Percentiles rank a stretch among this genome's conserved stretches.
phyloP scores from a whole-genome alignment of 2,888 invertebrate genomes.

The Lamellibrachia columna region DNA sequence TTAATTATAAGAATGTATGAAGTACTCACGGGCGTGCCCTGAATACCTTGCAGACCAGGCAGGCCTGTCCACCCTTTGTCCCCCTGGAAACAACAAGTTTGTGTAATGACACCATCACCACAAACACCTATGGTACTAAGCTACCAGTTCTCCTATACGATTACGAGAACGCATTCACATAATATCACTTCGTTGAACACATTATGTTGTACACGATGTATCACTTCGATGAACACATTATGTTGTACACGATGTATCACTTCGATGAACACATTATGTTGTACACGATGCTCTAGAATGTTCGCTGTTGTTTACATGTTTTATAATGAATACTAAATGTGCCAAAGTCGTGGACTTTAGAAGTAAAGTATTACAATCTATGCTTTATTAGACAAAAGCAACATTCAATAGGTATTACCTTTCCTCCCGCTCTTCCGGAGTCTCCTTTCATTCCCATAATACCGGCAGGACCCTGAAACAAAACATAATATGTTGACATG shows the following conservation, averaged over 20 bases:
- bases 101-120: neutral
- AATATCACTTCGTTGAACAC: neutral
- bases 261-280: neutral
- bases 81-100: slow-evolving; percentile 33
- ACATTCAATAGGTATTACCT: neutral
- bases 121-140: no score
- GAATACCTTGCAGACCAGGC: slow-evolving; percentile 41
- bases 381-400: no score
- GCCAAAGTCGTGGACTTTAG: no score
- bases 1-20: neutral
- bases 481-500: neutral
- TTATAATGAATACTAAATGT: neutral
- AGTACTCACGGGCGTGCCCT: slow-evolving; percentile 32
- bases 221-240: neutral
- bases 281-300: neutral
- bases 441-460: neutral
- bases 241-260: neutral
- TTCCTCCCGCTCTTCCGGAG: neutral
- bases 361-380: no score
- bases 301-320: neutral
- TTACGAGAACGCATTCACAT: neutral
- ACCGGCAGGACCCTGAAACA: neutral
- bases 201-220: neutral
- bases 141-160: neutral
- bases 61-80: slow-evolving; percentile 44